Base-by-base conservation (phyloP, 2,797 vertebrate species). In the Phrynocephalus forsythii region DNA sequence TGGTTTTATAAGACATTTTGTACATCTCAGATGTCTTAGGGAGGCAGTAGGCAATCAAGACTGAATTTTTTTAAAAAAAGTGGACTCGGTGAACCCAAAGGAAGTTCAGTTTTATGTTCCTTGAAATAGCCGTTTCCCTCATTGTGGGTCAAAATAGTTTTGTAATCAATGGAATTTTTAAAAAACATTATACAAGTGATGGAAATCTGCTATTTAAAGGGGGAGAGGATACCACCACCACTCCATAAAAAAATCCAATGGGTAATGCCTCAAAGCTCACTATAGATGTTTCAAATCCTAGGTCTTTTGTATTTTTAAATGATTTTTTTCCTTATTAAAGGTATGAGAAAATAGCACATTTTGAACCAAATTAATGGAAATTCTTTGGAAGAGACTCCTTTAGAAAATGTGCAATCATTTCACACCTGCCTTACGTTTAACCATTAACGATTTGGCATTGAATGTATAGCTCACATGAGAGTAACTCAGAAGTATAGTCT, bases 391-490 rank as follows among this genome's bases (percentile, higher is more conserved):
- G 38, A 2, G 18, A 26, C 91, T 94, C 90, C 63, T 73, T 56
- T 63, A 85, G 75, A 88, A 91, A n/a, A 10, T 67, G n/a, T n/a
- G 60, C 75, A 63, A 13, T 52, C 60, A 67, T 87, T 84, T 69
- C 24, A 60, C 89, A 85, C 63, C 93, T 96, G 96, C 96, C 96
- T 97, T 96, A 96, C 94, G 78, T 38, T 87, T 6, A 11, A 93
- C 81, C 88, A 71, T 48, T 73, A n/a, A 88, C 91, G 87, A 87
- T 78, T 92, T 91, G 88, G 91, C 91, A 72, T 87, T 89, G 84
- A 87, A 30, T 90, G 60, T 86, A 91, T 96, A 95, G 95, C 92
- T 97, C 94, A 91, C 38, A 11, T 72, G 1, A 79, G 84, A 86
- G 82, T 81, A 90, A 79, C 75, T 84, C 3, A n/a, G 89, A 84